A percentile compares a stretch with the other conserved stretches of the same genome.
Evolutionary conservation across 2,797 vertebrate species (phyloP).

Genomic region (Scarus forsteni): DNA sequence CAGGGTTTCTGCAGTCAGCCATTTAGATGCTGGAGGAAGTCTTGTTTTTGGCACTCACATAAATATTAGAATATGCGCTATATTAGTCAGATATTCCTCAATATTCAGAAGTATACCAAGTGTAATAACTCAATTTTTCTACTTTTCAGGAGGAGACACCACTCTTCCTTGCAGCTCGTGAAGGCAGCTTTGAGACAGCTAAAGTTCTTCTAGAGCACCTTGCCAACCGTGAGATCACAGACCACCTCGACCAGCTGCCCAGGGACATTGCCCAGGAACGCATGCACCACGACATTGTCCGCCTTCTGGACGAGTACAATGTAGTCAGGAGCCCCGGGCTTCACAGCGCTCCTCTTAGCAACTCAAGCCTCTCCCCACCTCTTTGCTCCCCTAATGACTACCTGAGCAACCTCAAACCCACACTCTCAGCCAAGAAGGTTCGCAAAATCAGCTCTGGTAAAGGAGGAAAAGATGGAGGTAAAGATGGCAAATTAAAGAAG

Average conservation of each 20-base stretch:
- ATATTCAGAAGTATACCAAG: background rate
- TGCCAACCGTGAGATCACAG: slow-evolving; percentile 97
- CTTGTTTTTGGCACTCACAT: too few species aligned
- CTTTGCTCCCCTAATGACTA: slow-evolving; percentile 95
- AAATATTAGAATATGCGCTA: too few species aligned
- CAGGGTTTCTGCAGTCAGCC: too few species aligned
- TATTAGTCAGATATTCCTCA: too few species aligned
- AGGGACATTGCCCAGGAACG: slow-evolving; percentile 97
- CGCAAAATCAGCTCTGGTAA: slow-evolving; percentile 91
- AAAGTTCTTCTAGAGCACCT: slow-evolving; percentile 96
- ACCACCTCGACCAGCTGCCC: slow-evolving; percentile 97
- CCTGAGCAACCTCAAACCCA: slow-evolving; percentile 91
- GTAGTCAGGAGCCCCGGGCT: slow-evolving; percentile 93
- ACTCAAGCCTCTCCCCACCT: slow-evolving; percentile 90
- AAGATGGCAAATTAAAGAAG: slow-evolving; percentile 91
- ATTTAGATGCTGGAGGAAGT: too few species aligned
- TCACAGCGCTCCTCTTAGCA: slow-evolving; percentile 83
- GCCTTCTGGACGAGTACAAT: slow-evolving; percentile 95
- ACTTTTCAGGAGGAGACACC: slow-evolving; percentile 95
- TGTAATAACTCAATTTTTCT: slow-evolving; percentile 3
- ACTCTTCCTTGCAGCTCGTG: slow-evolving; percentile 94
- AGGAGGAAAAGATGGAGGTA: slow-evolving; percentile 89
- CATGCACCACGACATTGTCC: slow-evolving; percentile 98
- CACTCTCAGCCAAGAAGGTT: slow-evolving; percentile 90
- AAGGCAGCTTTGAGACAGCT: slow-evolving; percentile 97